Evolutionary conservation across 2,113 vertebrate species (phyloP).

Genomic region (Varanus salvator): DNA sequence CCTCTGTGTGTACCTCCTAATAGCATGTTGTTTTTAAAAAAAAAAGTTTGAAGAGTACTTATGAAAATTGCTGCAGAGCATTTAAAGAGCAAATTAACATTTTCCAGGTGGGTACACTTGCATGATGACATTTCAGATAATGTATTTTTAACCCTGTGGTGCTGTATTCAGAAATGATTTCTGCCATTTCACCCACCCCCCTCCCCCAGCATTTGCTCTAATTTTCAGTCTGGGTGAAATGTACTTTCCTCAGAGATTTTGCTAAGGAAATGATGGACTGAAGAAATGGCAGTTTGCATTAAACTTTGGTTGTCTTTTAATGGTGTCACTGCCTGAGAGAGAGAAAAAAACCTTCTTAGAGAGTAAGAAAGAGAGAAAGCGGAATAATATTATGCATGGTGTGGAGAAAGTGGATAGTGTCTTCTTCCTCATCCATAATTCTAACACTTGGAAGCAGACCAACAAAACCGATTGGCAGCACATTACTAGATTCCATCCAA

Average conservation of each 20-base stretch:
- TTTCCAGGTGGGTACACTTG: conserved; percentile 35
- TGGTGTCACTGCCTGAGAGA: background rate
- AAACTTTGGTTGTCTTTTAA: background rate
- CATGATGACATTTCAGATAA: conserved; percentile 59
- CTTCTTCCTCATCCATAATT: background rate
- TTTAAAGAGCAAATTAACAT: conserved; percentile 62
- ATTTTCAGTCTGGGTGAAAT: conserved; percentile 42
- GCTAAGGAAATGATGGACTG: background rate
- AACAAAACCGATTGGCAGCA: background rate
- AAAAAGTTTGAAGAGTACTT: conserved; percentile 50
- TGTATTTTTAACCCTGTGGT: conserved; percentile 59
- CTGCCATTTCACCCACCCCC: conserved; percentile 37
- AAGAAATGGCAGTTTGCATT: background rate
- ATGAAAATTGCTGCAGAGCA: conserved; percentile 53
- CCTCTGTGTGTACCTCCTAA: conserved; percentile 1
- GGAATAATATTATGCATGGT: background rate
- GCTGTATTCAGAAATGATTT: conserved; percentile 41
- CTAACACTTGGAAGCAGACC: background rate
- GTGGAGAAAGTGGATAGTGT: background rate
- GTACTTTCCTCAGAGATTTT: conserved; percentile 42
- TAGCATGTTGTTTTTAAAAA: conserved; percentile 12
- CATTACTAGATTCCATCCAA: background rate
- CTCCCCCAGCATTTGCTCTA: conserved; percentile 35
- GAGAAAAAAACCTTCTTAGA: background rate
- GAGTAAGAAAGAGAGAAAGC: background rate